Base-by-base conservation (phyloP, 2,797 vertebrate species). In the Anabas testudineus region DNA sequence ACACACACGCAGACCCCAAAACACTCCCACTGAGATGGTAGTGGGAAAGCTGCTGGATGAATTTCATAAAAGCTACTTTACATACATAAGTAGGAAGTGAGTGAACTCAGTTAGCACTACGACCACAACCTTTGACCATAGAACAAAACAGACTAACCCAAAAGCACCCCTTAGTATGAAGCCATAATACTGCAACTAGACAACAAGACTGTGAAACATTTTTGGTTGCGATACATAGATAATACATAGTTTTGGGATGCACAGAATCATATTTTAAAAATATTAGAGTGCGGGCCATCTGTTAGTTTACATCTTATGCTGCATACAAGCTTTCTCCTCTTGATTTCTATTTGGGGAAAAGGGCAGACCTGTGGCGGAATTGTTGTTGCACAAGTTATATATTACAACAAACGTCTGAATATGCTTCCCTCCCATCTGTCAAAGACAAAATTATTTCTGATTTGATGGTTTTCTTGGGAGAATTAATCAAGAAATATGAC, bases 11-110 rank as follows among this genome's bases (percentile, higher is more conserved):
- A 82, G 67, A 86, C 80, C 71, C 78, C 48, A 74, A 69, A 79
- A 81, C 83, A 67, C 48, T 73, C 72, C 76, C 75, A 67, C 74
- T 68, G 81, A 86, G 83, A 86, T 76, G 74, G 83, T 74, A 67
- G 79, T 43, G 53, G 45, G 67, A 82, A 78, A 76, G 70, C 67
- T 7, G 57, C 61, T 15, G 63, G 68, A 62, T 70, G 78, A 78
- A 71, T 55, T 78, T 67, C 71, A 76, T 78, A 66, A 88, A 86
- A 83, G 56, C 75, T 74, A 81, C 80, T 89, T 90, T 80, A 71
- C 74, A 83, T 85, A 69, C 63, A 48, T 67, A 78, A 90, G 55
- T 28, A 84, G 62, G 69, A 55, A 60, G 43, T 36, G 48, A 53
- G 49, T 66, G 66, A 79, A 68, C 62, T 60, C 16, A 2, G 26